These are phyloP conservation scores for Malurus leucopterus DNA, from an alignment of 2,797 vertebrate genomes.

Conservation along the genomic window DNA sequence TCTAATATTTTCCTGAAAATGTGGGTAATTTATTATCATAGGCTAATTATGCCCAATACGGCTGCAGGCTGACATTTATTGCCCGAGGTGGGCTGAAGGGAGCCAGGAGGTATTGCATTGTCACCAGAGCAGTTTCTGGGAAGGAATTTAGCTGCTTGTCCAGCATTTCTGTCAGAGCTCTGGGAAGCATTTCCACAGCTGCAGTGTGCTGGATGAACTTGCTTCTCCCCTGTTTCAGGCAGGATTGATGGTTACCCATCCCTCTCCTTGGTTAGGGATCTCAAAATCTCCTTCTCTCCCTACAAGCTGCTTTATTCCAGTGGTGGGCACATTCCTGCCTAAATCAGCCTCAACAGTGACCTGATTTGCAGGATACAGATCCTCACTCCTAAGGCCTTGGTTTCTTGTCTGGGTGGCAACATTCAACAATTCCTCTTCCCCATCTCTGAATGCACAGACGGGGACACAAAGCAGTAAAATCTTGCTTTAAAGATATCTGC, in stretches of 20 bases:
- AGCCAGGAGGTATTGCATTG: constrained; percentile 21
- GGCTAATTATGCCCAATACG: constrained; percentile 96
- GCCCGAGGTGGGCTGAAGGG: constrained; percentile 37
- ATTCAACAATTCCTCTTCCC: not conserved
- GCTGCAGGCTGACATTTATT: constrained; percentile 54
- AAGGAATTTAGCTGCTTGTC: constrained; percentile 29
- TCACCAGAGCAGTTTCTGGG: not conserved
- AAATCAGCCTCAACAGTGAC: not conserved
- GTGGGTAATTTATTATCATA: constrained; percentile 94
- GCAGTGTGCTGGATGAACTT: not conserved
- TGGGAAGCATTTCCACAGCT: not conserved
- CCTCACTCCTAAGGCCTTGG: not conserved
- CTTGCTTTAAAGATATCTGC: not conserved
- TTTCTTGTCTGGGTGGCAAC: not conserved
- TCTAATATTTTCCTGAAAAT: constrained; percentile 87
- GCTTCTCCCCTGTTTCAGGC: not conserved
- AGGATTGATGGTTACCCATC: constrained; percentile 16
- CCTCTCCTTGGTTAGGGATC: not conserved
- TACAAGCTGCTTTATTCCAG: not conserved
- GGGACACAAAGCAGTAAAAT: not conserved
- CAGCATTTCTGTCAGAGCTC: constrained; percentile 29
- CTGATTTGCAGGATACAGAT: not conserved
- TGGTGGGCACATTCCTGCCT: not conserved
- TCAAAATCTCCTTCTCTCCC: not conserved
- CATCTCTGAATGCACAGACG: not conserved